Percentiles rank a stretch among this genome's conserved stretches.
phyloP scores from a whole-genome alignment of 2,113 vertebrate species.

The Toxostoma redivivum region DNA sequence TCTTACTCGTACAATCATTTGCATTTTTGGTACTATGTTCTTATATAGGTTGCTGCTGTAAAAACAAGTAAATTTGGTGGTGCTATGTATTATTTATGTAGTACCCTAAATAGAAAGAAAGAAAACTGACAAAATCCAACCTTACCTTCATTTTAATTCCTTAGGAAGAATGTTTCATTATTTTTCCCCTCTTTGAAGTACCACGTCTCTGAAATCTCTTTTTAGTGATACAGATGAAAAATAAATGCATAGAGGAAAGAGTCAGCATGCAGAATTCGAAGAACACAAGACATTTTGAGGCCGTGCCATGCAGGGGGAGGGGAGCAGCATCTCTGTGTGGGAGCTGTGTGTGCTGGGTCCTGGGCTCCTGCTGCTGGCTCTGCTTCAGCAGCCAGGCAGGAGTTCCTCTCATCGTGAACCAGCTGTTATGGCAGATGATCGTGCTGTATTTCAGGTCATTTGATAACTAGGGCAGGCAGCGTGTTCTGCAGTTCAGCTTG shows the following conservation, averaged over 20 bases:
- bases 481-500: conserved; percentile 5
- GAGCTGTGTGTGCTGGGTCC: neutral
- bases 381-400: conserved; percentile 8
- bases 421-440: conserved; percentile 39
- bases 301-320: neutral
- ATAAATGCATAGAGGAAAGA: neutral
- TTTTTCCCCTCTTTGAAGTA: conserved; percentile 24
- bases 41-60: neutral
- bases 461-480: conserved; percentile 53
- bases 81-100: conserved; percentile 19
- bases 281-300: conserved; percentile 13
- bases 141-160: conserved; percentile 2
- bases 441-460: conserved; percentile 60
- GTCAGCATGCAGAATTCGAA: neutral
- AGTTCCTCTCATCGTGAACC: neutral
- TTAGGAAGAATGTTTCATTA: neutral
- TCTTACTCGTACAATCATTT: neutral
- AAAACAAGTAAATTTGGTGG: neutral
- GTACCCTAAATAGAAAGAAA: neutral
- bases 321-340: neutral
- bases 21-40: neutral
- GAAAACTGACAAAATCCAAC: neutral
- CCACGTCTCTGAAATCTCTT: neutral
- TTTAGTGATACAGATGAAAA: neutral
- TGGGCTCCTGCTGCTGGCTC: neutral